Evolutionary conservation across 2,113 vertebrate genomes (phyloP).

Genomic region (Gymnarchus niloticus): DNA sequence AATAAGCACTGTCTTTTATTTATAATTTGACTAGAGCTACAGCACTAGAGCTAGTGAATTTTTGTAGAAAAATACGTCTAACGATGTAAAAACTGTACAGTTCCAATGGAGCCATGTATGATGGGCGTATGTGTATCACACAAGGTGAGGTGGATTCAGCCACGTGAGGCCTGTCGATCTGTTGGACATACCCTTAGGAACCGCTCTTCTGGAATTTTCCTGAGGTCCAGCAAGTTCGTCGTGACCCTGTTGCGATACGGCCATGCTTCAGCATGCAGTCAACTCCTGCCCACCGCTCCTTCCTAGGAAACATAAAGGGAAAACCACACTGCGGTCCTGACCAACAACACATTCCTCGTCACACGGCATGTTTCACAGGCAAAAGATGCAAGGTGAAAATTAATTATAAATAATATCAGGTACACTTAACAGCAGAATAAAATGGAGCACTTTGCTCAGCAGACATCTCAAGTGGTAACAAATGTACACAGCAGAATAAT

Average conservation of each 20-base stretch:
- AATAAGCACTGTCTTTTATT: not conserved
- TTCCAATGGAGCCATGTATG: slow-evolving; percentile 28
- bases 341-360: not conserved
- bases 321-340: not conserved
- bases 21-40: not conserved
- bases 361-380: not conserved
- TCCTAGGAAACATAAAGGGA: not conserved
- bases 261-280: not conserved
- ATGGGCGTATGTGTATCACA: not conserved
- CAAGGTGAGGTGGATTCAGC: not conserved
- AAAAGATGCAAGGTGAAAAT: too few species aligned
- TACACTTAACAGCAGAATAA: not conserved
- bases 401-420: too few species aligned
- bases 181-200: not conserved
- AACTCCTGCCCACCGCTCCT: not conserved
- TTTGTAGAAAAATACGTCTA: slow-evolving; percentile 23
- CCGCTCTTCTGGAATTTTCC: not conserved
- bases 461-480: not conserved
- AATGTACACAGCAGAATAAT: not conserved
- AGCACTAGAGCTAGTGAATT: not conserved
- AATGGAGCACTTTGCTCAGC: not conserved
- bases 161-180: not conserved
- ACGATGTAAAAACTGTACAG: slow-evolving; percentile 38
- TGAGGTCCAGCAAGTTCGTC: not conserved
- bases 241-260: not conserved